Conservation (phyloP, 2,888 invertebrate species). For the Protodeltote pygarga region DNA sequence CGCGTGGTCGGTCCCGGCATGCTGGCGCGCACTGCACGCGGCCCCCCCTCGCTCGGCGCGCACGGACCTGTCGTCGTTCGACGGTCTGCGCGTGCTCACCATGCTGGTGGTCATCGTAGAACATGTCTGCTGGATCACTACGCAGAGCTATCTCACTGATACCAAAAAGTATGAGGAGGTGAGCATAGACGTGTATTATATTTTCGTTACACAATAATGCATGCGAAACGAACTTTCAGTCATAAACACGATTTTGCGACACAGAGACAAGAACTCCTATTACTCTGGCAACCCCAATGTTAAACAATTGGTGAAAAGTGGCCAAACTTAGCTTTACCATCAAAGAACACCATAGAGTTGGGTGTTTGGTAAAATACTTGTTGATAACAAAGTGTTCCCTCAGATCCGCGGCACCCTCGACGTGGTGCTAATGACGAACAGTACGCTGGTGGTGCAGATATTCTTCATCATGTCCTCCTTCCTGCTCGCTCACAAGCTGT, state of each 20-base stretch:
- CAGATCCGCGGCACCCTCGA: conserved; percentile 70
- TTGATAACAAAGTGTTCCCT: no score
- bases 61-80: conserved; percentile 70
- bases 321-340: neutral
- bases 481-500: conserved; percentile 78
- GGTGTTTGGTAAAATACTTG: no score
- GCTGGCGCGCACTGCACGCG: conserved; percentile 64
- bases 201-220: no score
- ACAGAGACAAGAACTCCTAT: no score
- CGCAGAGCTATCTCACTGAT: conserved; percentile 70
- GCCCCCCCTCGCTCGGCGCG: conserved; percentile 55
- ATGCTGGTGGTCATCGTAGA: conserved; percentile 80
- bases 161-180: conserved; percentile 72
- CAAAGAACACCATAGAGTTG: no score
- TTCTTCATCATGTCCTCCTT: conserved; percentile 82
- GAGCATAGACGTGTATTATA: no score
- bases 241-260: no score
- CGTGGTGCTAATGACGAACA: conserved; percentile 75
- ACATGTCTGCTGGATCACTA: conserved; percentile 80
- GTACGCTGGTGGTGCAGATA: conserved; percentile 81
- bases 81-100: conserved; percentile 77
- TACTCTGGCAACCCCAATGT: no score
- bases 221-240: no score
- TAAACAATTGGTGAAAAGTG: no score
- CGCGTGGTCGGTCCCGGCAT: conserved; percentile 70